Evolutionary conservation across 2,113 vertebrate genomes (phyloP).

Genomic region (human (Homo sapiens)): GRCh38 chr9:114670001-114670500

Average conservation of each 20-base stretch:
- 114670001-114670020: background rate
- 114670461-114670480: background rate
- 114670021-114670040: background rate
- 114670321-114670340: background rate
- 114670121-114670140: background rate
- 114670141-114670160: background rate
- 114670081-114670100: background rate
- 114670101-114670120: background rate
- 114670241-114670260: background rate
- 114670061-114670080: background rate
- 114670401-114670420: background rate
- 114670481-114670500: background rate
- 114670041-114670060: background rate
- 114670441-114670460: background rate
- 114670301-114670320: background rate
- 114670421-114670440: background rate
- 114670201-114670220: too few relatives aligned
- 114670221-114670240: background rate
- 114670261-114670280: background rate
- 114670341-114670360: background rate
- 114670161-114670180: background rate
- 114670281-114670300: background rate
- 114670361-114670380: background rate
- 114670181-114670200: background rate
- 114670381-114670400: background rate